These are phyloP conservation scores for Enteromius unitaeniatus DNA, from an alignment of 2,797 vertebrate genomes.

Conservation along the genomic window DNA sequence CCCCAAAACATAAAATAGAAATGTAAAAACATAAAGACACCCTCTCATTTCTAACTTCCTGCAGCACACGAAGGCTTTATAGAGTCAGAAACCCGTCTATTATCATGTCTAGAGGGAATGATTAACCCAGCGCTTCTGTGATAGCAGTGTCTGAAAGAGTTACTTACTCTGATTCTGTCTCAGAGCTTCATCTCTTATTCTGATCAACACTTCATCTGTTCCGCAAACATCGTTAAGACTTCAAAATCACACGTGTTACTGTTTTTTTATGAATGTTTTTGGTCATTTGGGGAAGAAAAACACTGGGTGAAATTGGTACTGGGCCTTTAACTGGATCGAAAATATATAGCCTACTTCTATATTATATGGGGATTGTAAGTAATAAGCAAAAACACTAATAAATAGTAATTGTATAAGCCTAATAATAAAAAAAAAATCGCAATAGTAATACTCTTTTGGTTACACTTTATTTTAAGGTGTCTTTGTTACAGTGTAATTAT, in stretches of 20 bases:
- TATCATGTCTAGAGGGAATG: conserved; percentile 19
- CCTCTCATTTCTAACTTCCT: background rate
- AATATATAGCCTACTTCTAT: background rate
- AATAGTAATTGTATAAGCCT: background rate
- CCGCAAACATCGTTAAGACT: no score
- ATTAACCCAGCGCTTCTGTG: conserved; percentile 25
- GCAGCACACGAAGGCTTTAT: conserved; percentile 22
- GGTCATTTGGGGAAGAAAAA: background rate
- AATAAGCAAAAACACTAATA: background rate
- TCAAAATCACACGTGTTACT: no score
- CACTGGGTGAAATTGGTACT: no score
- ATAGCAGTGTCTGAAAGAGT: background rate
- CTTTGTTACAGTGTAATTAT: background rate
- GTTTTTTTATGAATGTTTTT: no score
- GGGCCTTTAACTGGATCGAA: background rate
- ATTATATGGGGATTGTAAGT: background rate
- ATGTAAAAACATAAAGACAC: background rate
- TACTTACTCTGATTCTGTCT: background rate
- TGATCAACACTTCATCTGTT: background rate
- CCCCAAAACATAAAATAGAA: background rate
- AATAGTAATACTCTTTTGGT: background rate
- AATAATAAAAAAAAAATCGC: background rate
- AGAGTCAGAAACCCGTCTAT: conserved; percentile 10
- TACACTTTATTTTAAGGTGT: background rate
- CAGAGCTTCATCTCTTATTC: background rate